Base-by-base conservation (phyloP, 2,797 vertebrate species). In the Coregonus sp. region DNA sequence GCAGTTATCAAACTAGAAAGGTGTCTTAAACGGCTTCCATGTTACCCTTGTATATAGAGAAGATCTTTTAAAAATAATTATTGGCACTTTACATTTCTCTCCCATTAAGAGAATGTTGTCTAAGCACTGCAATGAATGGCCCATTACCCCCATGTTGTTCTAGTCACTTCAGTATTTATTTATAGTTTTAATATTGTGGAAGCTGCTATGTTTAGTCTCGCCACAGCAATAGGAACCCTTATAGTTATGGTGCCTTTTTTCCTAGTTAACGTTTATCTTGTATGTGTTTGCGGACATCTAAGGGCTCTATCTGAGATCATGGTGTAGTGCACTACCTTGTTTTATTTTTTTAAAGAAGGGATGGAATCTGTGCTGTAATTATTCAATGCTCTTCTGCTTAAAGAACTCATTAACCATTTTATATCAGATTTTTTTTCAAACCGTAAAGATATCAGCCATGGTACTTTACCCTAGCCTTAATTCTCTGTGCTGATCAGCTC, bases 31-130 rank as follows among this genome's bases (percentile, higher is more conserved):
- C 75, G 85, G 80, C 80, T 37, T 74, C 63, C 66, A 15, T 86
- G 82, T 87, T 84, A 87, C 82, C 78, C 84, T 14, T 93, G 87
- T 91, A 92, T 81, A 90, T 90, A 91, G 5, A 50, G 56, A 52
- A 68, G 35, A 4, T 47, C 40, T 83, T 81, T 82, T 81, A 71
- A 47, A 74, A 75, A 70, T 20, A 68, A 72, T 63, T 75, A 80
- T 71, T 56, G 31, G 15, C 29, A 70, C 33, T 68, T 74, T 40
- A 78, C 47, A 54, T 78, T 7, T 66, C 70, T 2, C 31, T 76
- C 73, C 59, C 78, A 75, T 69, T 31, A 50, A 18, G 54, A 72
- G 40, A 47, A 47, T 18, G 1, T 16, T 29, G 61, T 83, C 70
- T 76, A 40, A 70, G 56, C 76, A 47, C 73, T 81, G 75, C 73